Percentiles rank a stretch among this genome's conserved stretches.
phyloP scores from a whole-genome alignment of 2,797 vertebrate species.

The Sebastiscus tertius region DNA sequence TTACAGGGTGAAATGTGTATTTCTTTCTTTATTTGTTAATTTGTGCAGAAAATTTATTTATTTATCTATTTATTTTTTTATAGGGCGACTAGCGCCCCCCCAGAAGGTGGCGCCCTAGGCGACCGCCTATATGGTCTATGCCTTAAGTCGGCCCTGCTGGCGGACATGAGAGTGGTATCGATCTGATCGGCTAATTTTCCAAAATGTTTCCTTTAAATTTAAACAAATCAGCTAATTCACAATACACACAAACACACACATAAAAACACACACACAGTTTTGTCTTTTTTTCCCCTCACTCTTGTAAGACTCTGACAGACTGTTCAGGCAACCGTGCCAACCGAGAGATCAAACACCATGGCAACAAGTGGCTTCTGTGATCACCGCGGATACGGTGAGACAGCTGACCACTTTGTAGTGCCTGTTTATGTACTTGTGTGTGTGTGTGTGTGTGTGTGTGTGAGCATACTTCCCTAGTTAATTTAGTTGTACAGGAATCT shows the following conservation, averaged over 20 bases:
- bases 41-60: too few species aligned
- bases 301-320: conserved; percentile 12
- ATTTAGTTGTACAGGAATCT: conserved; percentile 4
- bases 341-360: conserved; percentile 54
- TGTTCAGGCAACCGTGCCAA: conserved; percentile 26
- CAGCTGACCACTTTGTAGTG: conserved; percentile 50
- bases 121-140: too few species aligned
- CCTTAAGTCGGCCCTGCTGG: too few species aligned
- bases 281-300: neutral
- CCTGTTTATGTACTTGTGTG: conserved; percentile 3
- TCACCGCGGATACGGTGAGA: conserved; percentile 46
- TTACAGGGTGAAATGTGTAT: too few species aligned
- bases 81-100: too few species aligned
- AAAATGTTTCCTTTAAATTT: conserved; percentile 3
- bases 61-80: too few species aligned
- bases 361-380: conserved; percentile 50
- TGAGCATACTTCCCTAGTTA: neutral
- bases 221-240: neutral
- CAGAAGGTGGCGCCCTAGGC: too few species aligned
- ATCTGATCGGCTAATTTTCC: neutral
- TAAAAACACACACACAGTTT: neutral
- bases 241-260: neutral
- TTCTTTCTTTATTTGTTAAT: too few species aligned
- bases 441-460: conserved; percentile 5
- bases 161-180: neutral